These are phyloP conservation scores for Callocephalon fimbriatum DNA, from an alignment of 2,113 vertebrate genomes.

Conservation along the genomic window DNA sequence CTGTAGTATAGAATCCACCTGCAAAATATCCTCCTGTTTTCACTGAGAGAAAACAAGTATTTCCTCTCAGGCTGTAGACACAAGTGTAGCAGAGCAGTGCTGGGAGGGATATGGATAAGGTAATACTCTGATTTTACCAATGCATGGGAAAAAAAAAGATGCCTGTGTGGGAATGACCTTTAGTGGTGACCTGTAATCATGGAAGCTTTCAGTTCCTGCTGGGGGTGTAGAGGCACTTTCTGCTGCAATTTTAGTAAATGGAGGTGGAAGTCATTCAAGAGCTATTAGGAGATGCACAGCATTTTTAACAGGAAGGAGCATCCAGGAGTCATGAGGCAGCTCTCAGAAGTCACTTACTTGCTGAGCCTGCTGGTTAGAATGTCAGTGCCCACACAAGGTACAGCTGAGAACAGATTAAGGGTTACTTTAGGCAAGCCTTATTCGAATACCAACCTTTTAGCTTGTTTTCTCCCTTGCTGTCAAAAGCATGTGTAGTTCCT, in stretches of 20 bases:
- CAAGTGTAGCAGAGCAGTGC: background rate
- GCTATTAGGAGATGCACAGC: background rate
- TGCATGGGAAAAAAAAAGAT: background rate
- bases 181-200: background rate
- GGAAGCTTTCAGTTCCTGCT: background rate
- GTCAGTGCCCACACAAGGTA: background rate
- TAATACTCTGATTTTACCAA: background rate
- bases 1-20: background rate
- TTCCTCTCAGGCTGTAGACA: background rate
- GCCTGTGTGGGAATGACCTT: background rate
- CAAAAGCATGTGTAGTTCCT: background rate
- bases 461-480: background rate
- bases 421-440: background rate
- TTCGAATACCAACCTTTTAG: background rate
- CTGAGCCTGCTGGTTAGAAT: background rate
- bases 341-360: background rate
- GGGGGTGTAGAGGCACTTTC: background rate
- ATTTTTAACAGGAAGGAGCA: background rate
- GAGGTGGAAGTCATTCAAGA: background rate
- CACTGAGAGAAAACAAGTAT: background rate
- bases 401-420: background rate
- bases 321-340: background rate
- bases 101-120: background rate
- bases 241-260: background rate
- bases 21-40: background rate